Evolutionary conservation across 2,113 vertebrate species (phyloP).

Genomic region (Gallinago undulata): DNA sequence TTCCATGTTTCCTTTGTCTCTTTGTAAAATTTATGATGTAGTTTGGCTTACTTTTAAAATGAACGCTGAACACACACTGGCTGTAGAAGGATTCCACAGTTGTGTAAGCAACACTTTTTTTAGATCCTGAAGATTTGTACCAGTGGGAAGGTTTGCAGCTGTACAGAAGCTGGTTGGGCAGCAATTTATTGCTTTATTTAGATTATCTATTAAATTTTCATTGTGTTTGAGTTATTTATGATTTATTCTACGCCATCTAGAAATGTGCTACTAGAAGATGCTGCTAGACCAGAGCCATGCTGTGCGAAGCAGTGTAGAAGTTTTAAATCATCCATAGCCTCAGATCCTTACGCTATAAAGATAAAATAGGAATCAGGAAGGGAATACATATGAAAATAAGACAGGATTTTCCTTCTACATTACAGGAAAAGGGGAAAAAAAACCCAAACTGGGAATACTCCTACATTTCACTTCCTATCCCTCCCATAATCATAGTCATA

Average conservation of each 20-base stretch:
- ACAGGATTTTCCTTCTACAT: neutral
- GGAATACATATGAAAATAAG: neutral
- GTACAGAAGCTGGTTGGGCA: neutral
- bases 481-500: neutral
- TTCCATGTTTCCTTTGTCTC: conserved; percentile 1
- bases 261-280: neutral
- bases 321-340: neutral
- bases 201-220: neutral
- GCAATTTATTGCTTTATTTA: neutral
- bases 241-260: neutral
- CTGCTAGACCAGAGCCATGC: neutral
- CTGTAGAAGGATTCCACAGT: neutral
- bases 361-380: neutral
- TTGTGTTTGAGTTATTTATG: neutral
- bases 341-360: neutral
- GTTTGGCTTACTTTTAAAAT: neutral
- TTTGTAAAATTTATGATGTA: neutral
- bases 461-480: neutral
- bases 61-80: neutral
- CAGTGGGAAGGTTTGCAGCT: neutral
- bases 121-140: neutral
- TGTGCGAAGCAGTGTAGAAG: neutral
- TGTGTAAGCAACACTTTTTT: neutral
- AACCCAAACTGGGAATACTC: neutral
- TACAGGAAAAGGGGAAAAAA: neutral